Evolutionary conservation across 2,888 invertebrate species (phyloP).

Genomic region (Lissocephala sabroskyi): DNA sequence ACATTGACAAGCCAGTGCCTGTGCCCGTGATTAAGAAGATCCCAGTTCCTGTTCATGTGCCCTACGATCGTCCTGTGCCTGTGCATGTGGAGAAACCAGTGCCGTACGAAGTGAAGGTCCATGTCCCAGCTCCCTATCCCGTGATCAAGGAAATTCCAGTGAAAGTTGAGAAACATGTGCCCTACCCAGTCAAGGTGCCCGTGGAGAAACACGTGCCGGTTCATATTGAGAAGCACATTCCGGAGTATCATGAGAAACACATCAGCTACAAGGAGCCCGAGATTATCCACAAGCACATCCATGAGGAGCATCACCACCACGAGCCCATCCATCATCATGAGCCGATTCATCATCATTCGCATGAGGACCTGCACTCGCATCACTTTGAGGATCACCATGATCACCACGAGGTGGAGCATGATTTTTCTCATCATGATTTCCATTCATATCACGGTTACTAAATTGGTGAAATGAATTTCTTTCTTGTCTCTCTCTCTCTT

Average conservation of each 20-base stretch:
- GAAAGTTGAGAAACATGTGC: conserved; percentile 80
- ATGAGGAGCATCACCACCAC: conserved; percentile 54
- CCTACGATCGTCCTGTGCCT: conserved; percentile 77
- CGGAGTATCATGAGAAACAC: conserved; percentile 75
- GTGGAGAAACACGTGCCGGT: conserved; percentile 81
- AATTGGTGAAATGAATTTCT: conserved; percentile 44
- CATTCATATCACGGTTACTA: conserved; percentile 55
- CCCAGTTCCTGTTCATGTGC: conserved; percentile 79
- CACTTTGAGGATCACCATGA: conserved; percentile 60
- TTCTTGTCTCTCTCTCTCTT: too few relatives aligned
- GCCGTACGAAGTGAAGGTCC: conserved; percentile 83
- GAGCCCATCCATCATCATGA: conserved; percentile 52
- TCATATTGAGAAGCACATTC: conserved; percentile 83
- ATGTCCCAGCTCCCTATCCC: conserved; percentile 79
- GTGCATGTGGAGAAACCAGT: conserved; percentile 83
- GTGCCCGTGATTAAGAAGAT: conserved; percentile 78
- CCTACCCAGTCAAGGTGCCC: conserved; percentile 80
- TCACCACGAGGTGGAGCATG: conserved; percentile 70
- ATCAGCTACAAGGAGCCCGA: conserved; percentile 83
- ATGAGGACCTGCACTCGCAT: conserved; percentile 37
- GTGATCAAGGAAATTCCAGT: conserved; percentile 80
- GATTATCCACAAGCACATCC: conserved; percentile 75
- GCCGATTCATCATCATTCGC: conserved; percentile 32
- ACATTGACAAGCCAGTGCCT: conserved; percentile 76
- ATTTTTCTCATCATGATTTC: conserved; percentile 67